phyloP scores from a whole-genome alignment of 1,140 invertebrate genomes.

The Drosophila bocqueti region DNA sequence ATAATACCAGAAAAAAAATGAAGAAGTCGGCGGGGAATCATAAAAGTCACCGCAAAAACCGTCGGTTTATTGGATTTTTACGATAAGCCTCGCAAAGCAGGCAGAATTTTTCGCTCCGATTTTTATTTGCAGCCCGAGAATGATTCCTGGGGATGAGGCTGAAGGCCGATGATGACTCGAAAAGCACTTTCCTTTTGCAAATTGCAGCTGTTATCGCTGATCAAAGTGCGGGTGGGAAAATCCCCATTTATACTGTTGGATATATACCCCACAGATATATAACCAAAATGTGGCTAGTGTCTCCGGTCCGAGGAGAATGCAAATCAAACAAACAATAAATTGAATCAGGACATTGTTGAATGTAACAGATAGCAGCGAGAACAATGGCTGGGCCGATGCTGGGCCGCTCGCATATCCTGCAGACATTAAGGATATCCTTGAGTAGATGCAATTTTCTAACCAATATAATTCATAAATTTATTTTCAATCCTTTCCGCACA shows the following conservation, averaged over 20 bases:
- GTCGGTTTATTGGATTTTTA: conserved; percentile 75
- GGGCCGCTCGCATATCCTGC: conserved; percentile 68
- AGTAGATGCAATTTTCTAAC: conserved; percentile 85
- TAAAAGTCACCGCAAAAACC: conserved; percentile 32
- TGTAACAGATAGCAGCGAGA: conserved; percentile 49
- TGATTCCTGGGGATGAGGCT: background rate
- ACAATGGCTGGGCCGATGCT: conserved; percentile 27
- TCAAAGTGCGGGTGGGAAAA: conserved; percentile 25
- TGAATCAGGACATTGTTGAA: conserved; percentile 71
- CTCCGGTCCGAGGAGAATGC: conserved; percentile 48
- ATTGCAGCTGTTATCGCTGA: conserved; percentile 74
- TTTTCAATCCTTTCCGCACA: conserved; percentile 85
- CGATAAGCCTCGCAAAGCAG: conserved; percentile 53
- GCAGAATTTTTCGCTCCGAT: conserved; percentile 14
- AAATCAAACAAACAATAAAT: conserved; percentile 84
- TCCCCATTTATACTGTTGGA: background rate
- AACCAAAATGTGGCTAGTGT: conserved; percentile 30
- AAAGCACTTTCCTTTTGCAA: conserved; percentile 64
- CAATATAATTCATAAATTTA: conserved; percentile 85
- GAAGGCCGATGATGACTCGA: conserved; percentile 28
- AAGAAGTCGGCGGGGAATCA: conserved; percentile 4
- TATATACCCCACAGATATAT: background rate
- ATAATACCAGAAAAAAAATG: conserved; percentile 12
- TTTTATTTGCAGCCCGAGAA: conserved; percentile 4
- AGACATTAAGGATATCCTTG: conserved; percentile 84